Conservation (phyloP, 2,113 vertebrate genomes). For the Romanogobio albipinnatus region DNA sequence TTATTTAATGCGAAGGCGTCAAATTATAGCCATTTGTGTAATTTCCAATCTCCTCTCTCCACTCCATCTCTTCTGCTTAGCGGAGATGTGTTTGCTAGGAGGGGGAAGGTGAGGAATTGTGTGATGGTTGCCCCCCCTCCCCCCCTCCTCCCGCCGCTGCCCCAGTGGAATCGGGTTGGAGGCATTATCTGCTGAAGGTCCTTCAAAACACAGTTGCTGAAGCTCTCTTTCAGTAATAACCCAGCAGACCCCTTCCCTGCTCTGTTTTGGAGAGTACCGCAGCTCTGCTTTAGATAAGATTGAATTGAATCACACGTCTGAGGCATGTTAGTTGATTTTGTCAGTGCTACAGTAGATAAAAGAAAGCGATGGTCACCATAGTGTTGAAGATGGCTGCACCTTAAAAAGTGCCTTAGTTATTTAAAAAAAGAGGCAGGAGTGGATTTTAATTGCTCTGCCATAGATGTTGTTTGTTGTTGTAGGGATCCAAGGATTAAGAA, state of each 20-base stretch:
- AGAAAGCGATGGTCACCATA: neutral
- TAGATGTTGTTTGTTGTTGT: neutral
- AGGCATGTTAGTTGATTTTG: constrained; percentile 35
- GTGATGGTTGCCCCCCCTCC: neutral
- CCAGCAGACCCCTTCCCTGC: constrained; percentile 45
- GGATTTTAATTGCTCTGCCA: neutral
- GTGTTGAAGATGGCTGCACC: neutral
- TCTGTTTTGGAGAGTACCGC: constrained; percentile 29
- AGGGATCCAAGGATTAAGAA: neutral
- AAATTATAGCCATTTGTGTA: constrained; percentile 62
- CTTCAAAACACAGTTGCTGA: constrained; percentile 59
- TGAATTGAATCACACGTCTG: constrained; percentile 33
- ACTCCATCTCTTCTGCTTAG: constrained; percentile 4
- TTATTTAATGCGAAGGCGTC: constrained; percentile 63
- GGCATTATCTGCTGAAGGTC: constrained; percentile 64
- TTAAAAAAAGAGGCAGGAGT: neutral
- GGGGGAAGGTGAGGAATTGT: constrained; percentile 23
- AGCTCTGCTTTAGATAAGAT: constrained; percentile 40
- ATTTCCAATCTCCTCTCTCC: constrained; percentile 46
- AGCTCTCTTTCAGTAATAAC: constrained; percentile 52
- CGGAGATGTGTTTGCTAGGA: neutral
- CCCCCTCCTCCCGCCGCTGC: constrained; percentile 21
- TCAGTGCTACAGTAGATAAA: constrained; percentile 8
- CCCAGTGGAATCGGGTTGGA: constrained; percentile 55
- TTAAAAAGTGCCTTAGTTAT: neutral